These are phyloP conservation scores for Sebastes alutus DNA, from an alignment of 2,797 vertebrate genomes.

Conservation along the genomic window DNA sequence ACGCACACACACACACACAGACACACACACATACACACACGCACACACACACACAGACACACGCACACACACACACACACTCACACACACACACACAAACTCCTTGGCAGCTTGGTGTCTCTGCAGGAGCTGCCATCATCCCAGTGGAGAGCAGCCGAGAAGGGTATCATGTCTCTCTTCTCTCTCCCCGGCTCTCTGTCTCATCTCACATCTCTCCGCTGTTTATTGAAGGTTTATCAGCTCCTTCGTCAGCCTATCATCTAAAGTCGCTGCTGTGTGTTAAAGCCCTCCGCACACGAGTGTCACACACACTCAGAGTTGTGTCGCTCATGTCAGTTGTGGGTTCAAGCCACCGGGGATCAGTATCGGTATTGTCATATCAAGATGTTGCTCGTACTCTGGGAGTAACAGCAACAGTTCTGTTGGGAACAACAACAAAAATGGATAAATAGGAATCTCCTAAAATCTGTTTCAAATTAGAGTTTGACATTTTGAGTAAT, in stretches of 20 bases:
- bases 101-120: constrained; percentile 71
- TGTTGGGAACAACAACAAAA: neutral
- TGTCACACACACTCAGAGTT: constrained; percentile 11
- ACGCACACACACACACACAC: constrained; percentile 12
- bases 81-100: constrained; percentile 18
- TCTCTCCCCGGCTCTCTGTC: constrained; percentile 16
- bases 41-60: neutral
- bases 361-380: neutral
- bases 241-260: constrained; percentile 43
- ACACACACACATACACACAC: no score
- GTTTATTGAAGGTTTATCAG: constrained; percentile 67
- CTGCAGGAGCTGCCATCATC: constrained; percentile 76
- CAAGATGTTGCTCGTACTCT: neutral
- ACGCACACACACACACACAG: no score
- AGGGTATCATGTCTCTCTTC: constrained; percentile 56
- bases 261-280: constrained; percentile 41
- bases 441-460: neutral
- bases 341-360: constrained; percentile 3
- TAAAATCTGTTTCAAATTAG: neutral
- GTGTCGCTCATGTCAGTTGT: neutral
- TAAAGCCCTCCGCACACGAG: constrained; percentile 20
- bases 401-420: neutral
- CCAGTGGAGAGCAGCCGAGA: constrained; percentile 66
- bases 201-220: constrained; percentile 42
- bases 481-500: neutral